Conservation (phyloP, 2,888 invertebrate genomes). For the Epiblema foenella region DNA sequence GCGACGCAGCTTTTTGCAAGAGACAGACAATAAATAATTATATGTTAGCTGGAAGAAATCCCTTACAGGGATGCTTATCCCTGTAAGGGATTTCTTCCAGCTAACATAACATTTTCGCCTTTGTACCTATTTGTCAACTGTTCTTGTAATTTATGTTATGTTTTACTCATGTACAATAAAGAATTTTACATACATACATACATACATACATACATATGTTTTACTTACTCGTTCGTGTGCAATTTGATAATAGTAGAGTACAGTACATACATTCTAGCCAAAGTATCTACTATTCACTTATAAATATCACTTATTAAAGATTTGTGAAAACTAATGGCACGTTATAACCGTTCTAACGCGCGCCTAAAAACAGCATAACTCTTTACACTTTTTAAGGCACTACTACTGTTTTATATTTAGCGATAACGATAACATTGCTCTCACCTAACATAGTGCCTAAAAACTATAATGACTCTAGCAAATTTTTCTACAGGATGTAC, state of each 20-base stretch:
- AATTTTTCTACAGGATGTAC: not conserved
- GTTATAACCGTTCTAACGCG: not conserved
- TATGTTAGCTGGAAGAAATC: too few relatives aligned
- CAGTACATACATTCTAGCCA: not conserved
- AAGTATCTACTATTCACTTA: constrained; percentile 20
- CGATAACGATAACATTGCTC: constrained; percentile 1
- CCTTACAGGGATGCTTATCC: too few relatives aligned
- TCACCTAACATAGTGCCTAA: constrained; percentile 6
- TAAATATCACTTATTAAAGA: constrained; percentile 23
- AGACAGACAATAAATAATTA: too few relatives aligned
- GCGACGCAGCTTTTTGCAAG: too few relatives aligned
- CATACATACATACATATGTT: too few relatives aligned
- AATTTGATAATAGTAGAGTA: constrained; percentile 3
- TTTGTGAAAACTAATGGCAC: constrained; percentile 14
- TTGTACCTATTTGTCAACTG: too few relatives aligned
- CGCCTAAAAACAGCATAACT: not conserved
- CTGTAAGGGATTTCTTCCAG: too few relatives aligned
- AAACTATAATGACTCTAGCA: not conserved
- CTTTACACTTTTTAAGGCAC: not conserved
- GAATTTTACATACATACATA: too few relatives aligned
- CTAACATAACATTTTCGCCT: too few relatives aligned
- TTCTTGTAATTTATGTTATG: too few relatives aligned
- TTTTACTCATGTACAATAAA: too few relatives aligned
- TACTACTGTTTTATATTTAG: not conserved
- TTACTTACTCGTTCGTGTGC: not conserved